Conservation (phyloP, 2,113 vertebrate genomes). For the Oreotrochilus melanogaster region DNA sequence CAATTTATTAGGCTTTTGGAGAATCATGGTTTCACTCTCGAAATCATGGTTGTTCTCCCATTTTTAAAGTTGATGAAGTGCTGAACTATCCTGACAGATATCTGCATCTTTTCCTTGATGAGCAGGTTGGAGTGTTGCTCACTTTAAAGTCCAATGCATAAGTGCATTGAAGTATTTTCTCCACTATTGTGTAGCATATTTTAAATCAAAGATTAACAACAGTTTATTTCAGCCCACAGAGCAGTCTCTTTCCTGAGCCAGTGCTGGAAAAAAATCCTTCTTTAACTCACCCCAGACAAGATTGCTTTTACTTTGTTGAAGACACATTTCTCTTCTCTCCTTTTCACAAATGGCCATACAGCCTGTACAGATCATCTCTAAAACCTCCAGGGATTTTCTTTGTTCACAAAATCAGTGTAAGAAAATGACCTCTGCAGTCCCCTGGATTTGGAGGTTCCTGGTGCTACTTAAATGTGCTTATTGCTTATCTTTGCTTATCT, state of each 20-base stretch:
- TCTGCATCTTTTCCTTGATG: neutral
- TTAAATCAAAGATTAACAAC: neutral
- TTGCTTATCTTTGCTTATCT: neutral
- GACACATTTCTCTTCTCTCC: neutral
- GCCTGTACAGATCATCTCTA: neutral
- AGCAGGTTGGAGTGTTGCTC: neutral
- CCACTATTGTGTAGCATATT: neutral
- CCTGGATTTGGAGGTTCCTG: neutral
- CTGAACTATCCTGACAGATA: neutral
- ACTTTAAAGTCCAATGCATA: neutral
- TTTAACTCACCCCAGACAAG: neutral
- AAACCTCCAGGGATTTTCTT: neutral
- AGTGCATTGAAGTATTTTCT: neutral
- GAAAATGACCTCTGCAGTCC: neutral
- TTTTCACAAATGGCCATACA: neutral
- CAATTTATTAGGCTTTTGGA: neutral
- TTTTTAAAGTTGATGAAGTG: neutral
- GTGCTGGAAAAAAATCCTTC: neutral
- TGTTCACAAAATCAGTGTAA: neutral
- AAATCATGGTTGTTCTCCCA: neutral
- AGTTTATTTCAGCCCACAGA: neutral
- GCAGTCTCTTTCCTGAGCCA: neutral
- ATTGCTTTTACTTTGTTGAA: neutral
- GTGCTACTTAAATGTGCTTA: neutral
- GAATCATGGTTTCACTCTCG: too few species aligned